Evolutionary conservation across 1,140 invertebrate species (phyloP).

Genomic region (Mamestra configurata): DNA sequence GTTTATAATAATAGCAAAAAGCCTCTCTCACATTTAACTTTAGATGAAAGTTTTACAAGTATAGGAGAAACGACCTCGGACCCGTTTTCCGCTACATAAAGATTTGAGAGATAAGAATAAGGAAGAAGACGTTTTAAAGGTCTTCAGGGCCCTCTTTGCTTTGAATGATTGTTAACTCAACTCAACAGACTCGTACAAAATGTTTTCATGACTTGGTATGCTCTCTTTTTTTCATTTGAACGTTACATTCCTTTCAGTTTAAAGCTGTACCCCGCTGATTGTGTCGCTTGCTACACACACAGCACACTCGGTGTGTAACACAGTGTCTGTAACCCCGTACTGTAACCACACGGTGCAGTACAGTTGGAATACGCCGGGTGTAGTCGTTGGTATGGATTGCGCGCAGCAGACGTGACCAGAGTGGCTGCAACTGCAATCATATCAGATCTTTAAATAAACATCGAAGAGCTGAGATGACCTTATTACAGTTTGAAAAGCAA

Average conservation of each 20-base stretch:
- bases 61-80: too few relatives aligned
- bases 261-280: background rate
- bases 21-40: too few relatives aligned
- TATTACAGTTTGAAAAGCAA: background rate
- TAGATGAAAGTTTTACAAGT: too few relatives aligned
- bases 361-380: background rate
- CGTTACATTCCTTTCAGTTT: background rate
- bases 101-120: too few relatives aligned
- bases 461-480: background rate
- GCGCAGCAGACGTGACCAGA: background rate
- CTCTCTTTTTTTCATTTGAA: background rate
- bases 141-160: background rate
- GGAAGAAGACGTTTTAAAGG: background rate
- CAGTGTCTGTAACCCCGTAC: background rate
- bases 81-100: too few relatives aligned
- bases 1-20: too few relatives aligned
- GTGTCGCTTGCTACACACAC: background rate
- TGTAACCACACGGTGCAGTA: background rate
- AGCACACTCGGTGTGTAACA: background rate
- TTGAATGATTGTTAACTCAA: too few relatives aligned
- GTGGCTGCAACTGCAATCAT: slow-evolving; percentile 2
- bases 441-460: slow-evolving; percentile 15
- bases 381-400: slow-evolving; percentile 12
- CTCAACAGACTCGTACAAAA: background rate
- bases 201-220: background rate